Evolutionary conservation across 2,797 vertebrate species (phyloP), one percentile per base, ranked within the genome.

Genomic region (Apogon talboti): DNA sequence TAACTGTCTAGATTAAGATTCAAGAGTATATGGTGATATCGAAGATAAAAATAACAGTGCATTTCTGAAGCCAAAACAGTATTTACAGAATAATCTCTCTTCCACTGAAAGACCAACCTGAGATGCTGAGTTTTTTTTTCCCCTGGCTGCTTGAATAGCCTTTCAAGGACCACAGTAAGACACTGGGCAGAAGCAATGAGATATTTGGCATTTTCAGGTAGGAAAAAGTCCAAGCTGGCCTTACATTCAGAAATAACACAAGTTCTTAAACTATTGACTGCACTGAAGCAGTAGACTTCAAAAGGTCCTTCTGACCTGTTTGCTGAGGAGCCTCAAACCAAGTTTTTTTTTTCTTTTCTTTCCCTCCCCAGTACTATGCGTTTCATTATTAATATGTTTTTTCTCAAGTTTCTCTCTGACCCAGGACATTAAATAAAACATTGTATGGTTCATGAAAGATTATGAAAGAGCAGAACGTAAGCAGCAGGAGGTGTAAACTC

Each of bases 351-450:
- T 80, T 63, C 57, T 60, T 78, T 88, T 61, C 84, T 84, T 84
- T 91, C 89, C 85, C 88, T 91, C 85, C 82, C 88, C 88, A 90
- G 91, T 86, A 88, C 92, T 86, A 83, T 76, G 81, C 83, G 79
- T 92, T 94, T 94, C 91, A 95, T 95, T 95, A 95, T 95, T 95
- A 93, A 95, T 95, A 93, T 94, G 92, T 94, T 94, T 93, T 93
- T 93, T 93, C 94, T 96, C 94, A 96, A 95, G 94, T 95, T 97
- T 96, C 95, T 96, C 95, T 96, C 96, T 96, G 94, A 94, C 94
- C 96, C 95, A 94, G 95, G 97, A 97, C 96, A 98, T 98, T 99
- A 97, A 97, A 98, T 97, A 98, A 98, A 98, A 98, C 96, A 98
- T 96, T 95, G 95, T 94, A 93, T 95, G 94, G 95, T 97, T 96